These are phyloP conservation scores for Agapostemon virescens DNA, from an alignment of 2,888 invertebrate species.

Conservation along the genomic window DNA sequence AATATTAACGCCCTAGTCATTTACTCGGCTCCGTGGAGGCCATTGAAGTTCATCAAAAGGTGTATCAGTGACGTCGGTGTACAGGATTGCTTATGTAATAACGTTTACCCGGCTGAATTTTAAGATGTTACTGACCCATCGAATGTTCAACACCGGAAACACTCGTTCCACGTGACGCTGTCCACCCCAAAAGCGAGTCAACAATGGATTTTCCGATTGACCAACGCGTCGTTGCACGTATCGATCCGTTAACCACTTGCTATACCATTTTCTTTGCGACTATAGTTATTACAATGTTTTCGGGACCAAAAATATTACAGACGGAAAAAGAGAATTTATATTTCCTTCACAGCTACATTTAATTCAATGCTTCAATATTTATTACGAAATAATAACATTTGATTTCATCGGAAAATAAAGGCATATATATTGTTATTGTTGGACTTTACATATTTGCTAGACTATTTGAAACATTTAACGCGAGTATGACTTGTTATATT, in stretches of 20 bases:
- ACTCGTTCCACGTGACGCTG: not conserved
- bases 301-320: too few relatives aligned
- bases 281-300: too few relatives aligned
- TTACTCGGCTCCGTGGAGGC: conserved; percentile 33
- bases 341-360: too few relatives aligned
- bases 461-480: too few relatives aligned
- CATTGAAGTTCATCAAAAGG: conserved; percentile 42
- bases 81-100: conserved; percentile 8
- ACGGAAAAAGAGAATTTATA: too few relatives aligned
- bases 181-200: not conserved
- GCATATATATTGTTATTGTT: too few relatives aligned
- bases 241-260: not conserved
- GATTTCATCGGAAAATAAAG: too few relatives aligned
- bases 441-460: too few relatives aligned
- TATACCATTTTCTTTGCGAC: too few relatives aligned
- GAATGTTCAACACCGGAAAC: not conserved
- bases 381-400: too few relatives aligned
- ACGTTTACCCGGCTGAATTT: conserved; percentile 25
- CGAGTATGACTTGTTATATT: too few relatives aligned
- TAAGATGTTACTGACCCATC: not conserved
- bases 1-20: conserved; percentile 56
- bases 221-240: not conserved
- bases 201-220: not conserved
- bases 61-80: conserved; percentile 20
- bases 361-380: too few relatives aligned